A percentile compares a stretch with the other conserved stretches of the same genome.
These are phyloP conservation scores for Spialia ferax DNA, from an alignment of 2,888 invertebrate genomes.

Conservation along the genomic window DNA sequence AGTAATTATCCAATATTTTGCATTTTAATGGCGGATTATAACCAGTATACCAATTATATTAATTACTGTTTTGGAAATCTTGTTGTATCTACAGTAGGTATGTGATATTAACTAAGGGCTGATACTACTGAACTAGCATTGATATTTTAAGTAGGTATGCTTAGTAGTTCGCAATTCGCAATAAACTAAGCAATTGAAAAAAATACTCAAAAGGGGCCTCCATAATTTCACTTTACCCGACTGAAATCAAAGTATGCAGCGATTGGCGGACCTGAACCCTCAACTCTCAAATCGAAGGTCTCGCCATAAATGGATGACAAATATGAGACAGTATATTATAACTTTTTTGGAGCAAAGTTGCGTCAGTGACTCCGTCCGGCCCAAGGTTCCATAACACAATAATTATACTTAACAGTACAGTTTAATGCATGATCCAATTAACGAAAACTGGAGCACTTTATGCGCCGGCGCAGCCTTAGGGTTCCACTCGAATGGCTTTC, in stretches of 20 bases:
- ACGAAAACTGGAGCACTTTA: constrained; percentile 53
- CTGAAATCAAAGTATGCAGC: not conserved
- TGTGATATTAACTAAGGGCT: too few species aligned
- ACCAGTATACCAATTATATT: too few species aligned
- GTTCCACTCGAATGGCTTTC: constrained; percentile 14
- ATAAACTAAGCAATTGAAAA: not conserved
- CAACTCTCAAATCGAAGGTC: constrained; percentile 66
- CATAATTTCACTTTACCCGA: not conserved
- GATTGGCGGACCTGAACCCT: constrained; percentile 55
- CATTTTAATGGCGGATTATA: not conserved
- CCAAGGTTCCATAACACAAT: constrained; percentile 53
- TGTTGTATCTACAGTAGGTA: too few species aligned
- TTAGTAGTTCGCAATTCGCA: too few species aligned
- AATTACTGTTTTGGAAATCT: too few species aligned
- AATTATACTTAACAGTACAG: constrained; percentile 50
- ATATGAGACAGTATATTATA: constrained; percentile 48
- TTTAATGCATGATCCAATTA: constrained; percentile 55
- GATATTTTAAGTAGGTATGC: too few species aligned
- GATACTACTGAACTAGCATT: too few species aligned
- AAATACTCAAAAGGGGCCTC: not conserved
- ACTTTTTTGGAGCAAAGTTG: constrained; percentile 54
- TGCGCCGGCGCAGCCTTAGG: constrained; percentile 42
- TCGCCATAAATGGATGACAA: constrained; percentile 78
- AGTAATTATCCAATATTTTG: not conserved
- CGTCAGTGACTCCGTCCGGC: constrained; percentile 49